Evolutionary conservation across 2,113 vertebrate species (phyloP), one percentile per base, ranked within the genome.

Genomic region (Corvus hawaiiensis): DNA sequence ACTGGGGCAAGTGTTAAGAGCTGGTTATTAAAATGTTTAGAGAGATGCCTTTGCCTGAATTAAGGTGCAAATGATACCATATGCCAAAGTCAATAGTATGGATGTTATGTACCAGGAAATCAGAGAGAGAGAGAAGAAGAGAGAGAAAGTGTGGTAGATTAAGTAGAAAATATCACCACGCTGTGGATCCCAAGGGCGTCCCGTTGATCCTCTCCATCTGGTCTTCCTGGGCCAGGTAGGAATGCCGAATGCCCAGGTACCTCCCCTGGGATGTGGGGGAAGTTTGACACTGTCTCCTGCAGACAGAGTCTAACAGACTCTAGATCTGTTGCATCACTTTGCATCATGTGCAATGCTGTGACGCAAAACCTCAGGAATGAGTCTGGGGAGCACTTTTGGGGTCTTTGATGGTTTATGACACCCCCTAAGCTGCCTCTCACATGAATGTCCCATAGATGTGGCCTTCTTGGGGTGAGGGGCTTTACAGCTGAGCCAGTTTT

Each of bases 391-490:
- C 7, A 51, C 17, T 35, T 30, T 18, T 13, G 21, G 16, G 17
- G 3, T 32, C 37, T 59, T 37, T 76, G 44, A 27, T 67, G 44
- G 32, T 35, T 67, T 51, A 11, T 85, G 43, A 7, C 26, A 21
- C 6, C 11, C 26, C 16, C 26, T 59, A 51, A 58, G 7, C 9
- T 58, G 16, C 16, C 21, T 49, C 24, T 51, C 44, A 51, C 0
- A 0, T n/a, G 83, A 49, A 20, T 49, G n/a, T 43, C 61, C 13
- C 35, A 67, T 21, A 35, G 26, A 51, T 35, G 32, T 35, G 44
- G 37, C 26, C 32, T 59, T 58, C 20, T 61, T 0, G 0, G 13
- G 7, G 4, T 21, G 11, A 4, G 8, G 6, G 5, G 2, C 24
- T 49, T 67, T 41, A 26, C 4, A 32, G 10, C 43, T 66, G 71